A percentile compares a stretch with the other conserved stretches of the same genome.
Conservation (phyloP, 2,113 vertebrate genomes). For the Planiliza haematocheilus region DNA sequence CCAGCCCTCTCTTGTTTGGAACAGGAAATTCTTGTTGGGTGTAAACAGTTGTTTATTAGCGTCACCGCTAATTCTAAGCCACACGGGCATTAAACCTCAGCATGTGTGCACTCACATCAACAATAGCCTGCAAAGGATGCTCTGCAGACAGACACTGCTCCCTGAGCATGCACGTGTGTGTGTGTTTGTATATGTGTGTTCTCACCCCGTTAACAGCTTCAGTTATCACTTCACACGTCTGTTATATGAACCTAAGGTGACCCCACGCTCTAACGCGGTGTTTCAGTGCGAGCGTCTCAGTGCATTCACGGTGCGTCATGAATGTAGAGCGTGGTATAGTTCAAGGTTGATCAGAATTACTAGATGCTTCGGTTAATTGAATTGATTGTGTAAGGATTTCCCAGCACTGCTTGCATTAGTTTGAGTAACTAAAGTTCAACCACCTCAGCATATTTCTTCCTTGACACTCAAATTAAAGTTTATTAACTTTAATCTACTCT, state of each 20-base stretch:
- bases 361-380: no score
- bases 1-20: slow-evolving; percentile 87
- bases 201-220: slow-evolving; percentile 32
- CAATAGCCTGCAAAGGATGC: background rate
- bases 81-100: slow-evolving; percentile 18
- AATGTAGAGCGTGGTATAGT: no score
- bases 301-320: no score
- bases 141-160: slow-evolving; percentile 6
- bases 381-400: no score
- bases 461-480: no score
- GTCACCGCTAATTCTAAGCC: slow-evolving; percentile 32
- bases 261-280: background rate
- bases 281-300: no score
- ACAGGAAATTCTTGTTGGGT: slow-evolving; percentile 94
- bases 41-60: slow-evolving; percentile 87
- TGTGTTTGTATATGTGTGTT: slow-evolving; percentile 12
- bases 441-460: no score
- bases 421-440: no score
- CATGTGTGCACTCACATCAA: slow-evolving; percentile 19
- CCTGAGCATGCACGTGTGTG: background rate
- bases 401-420: no score
- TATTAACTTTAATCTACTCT: no score
- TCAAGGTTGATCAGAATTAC: no score
- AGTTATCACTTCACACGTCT: slow-evolving; percentile 40
- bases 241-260: slow-evolving; percentile 4